Percentiles rank a stretch among this genome's conserved stretches.
Evolutionary conservation across 1,140 invertebrate genomes (phyloP).

Genomic region (Heliconius hewitsoni): DNA sequence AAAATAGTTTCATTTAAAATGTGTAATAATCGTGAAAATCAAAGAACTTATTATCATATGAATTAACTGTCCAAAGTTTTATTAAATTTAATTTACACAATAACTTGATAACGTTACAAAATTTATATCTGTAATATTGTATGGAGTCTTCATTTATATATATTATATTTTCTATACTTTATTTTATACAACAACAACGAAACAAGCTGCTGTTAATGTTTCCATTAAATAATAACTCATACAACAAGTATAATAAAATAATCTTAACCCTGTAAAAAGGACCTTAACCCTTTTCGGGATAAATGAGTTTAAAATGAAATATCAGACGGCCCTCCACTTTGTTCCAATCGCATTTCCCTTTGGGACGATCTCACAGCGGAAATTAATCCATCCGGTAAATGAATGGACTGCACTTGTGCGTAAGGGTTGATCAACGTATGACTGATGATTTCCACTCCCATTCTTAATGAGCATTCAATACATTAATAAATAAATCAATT

Average conservation of each 20-base stretch:
- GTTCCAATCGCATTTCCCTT: constrained; percentile 76
- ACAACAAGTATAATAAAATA: constrained; percentile 8
- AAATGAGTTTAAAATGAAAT: constrained; percentile 66
- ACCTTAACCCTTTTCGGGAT: constrained; percentile 54
- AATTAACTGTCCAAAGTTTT: no score
- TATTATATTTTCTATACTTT: no score
- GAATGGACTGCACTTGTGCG: constrained; percentile 77
- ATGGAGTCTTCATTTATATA: no score
- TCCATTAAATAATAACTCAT: neutral
- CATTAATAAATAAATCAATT: neutral
- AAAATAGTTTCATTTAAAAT: no score
- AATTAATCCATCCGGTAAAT: constrained; percentile 78
- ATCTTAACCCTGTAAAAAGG: constrained; percentile 18
- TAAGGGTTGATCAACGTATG: constrained; percentile 61
- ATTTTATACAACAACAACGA: neutral
- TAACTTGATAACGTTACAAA: no score
- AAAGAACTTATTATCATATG: no score
- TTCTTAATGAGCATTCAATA: constrained; percentile 21
- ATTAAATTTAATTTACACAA: no score
- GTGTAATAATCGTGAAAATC: no score
- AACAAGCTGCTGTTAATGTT: neutral
- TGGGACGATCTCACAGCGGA: constrained; percentile 74
- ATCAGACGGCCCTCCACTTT: constrained; percentile 63
- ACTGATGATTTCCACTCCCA: constrained; percentile 51
- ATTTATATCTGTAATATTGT: no score